phyloP scores from a whole-genome alignment of 1,140 invertebrate genomes.

The Tetramorium parvispinum region DNA sequence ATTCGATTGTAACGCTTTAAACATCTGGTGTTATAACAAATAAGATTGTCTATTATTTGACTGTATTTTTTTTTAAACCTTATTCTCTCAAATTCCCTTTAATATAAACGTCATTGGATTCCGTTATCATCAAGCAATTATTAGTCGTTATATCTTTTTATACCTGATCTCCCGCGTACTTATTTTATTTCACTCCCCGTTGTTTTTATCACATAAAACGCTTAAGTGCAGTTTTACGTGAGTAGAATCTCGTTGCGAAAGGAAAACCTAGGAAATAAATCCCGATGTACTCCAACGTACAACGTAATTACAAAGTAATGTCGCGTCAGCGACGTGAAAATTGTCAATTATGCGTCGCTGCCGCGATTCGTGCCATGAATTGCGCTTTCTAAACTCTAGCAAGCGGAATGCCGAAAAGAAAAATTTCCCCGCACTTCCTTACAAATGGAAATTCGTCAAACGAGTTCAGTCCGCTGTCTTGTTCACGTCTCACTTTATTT shows the following conservation, averaged over 20 bases:
- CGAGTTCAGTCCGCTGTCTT: not conserved
- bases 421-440: conserved; percentile 28
- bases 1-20: not conserved
- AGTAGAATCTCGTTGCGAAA: conserved; percentile 26
- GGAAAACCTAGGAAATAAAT: conserved; percentile 42
- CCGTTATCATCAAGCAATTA: not conserved
- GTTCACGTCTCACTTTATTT: not conserved
- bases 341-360: conserved; percentile 54
- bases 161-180: not conserved
- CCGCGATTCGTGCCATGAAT: conserved; percentile 40
- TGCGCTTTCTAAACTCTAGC: conserved; percentile 43
- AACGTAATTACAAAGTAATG: conserved; percentile 55
- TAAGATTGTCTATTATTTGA: too few relatives aligned
- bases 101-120: not conserved
- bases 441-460: conserved; percentile 8
- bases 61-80: not conserved
- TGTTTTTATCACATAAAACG: conserved; percentile 37
- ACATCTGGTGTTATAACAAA: not conserved
- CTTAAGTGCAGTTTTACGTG: conserved; percentile 41
- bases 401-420: conserved; percentile 41
- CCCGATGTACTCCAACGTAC: conserved; percentile 21
- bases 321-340: conserved; percentile 55
- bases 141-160: not conserved
- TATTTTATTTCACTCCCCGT: not conserved
- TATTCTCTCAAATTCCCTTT: not conserved